Evolutionary conservation across 2,797 vertebrate genomes (phyloP), one percentile per base, ranked within the genome.

Genomic region (Thamnophis elegans): DNA sequence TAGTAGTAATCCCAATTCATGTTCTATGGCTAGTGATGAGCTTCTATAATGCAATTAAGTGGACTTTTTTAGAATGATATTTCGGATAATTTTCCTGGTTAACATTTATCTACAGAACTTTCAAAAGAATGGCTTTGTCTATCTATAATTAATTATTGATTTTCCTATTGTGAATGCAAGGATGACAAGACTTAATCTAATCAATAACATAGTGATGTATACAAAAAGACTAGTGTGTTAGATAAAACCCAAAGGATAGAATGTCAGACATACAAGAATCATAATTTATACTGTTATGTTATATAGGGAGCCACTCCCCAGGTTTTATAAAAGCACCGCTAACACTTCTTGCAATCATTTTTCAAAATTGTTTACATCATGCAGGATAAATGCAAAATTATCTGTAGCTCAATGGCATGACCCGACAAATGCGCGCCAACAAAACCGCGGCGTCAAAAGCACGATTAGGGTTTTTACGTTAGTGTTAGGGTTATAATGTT

Each of bases 131-230:
- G 91, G 92, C 94, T 95, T 96, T 96, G 92, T 95, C 94, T 94
- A 94, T 94, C 94, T 92, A 89, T 96, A 96, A 97, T 97, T 96
- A 96, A 96, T 97, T 97, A 97, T 95, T 94, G 97, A 97, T 97
- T 97, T 97, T 95, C 93, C 94, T 97, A 96, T 94, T 92, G 94
- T 51, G 85, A 95, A 91, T 91, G 92, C 36, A 11, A 62, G 89
- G 93, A 95, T 91, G 90, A 96, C 88, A 96, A 92, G 85, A 95
- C 47, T 90, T 96, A 97, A 95, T 91, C 92, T 95, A 95, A 96
- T 92, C 56, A 96, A 95, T 93, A 95, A 93, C 94, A 94, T 0
- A 65, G 91, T 60, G 93, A 42, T 78, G 25, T 73, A 94, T 96
- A 94, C 95, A 93, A 96, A 94, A 94, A 88, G 62, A 96, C 92